Conservation (phyloP, 2,888 invertebrate genomes). For the Auanema sp. region DNA sequence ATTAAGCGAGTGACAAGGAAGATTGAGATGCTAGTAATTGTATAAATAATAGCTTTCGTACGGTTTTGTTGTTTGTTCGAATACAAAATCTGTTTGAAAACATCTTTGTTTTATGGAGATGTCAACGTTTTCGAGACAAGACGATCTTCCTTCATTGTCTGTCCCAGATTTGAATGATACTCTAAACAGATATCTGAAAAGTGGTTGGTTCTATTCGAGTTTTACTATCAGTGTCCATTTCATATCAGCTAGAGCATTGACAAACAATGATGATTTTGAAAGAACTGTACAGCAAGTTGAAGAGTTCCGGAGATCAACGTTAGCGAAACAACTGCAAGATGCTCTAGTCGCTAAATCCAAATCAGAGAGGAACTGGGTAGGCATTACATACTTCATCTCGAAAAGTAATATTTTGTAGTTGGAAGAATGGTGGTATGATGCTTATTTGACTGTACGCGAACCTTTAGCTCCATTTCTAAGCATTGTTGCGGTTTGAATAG, state of each 20-base stretch:
- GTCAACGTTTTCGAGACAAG: slow-evolving; percentile 29
- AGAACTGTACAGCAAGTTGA: slow-evolving; percentile 29
- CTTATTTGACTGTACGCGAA: slow-evolving; percentile 42
- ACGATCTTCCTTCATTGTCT: slow-evolving; percentile 35
- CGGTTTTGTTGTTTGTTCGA: slow-evolving; percentile 1
- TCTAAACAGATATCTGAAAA: slow-evolving; percentile 40
- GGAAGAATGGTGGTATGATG: slow-evolving; percentile 56
- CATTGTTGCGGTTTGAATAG: slow-evolving; percentile 25
- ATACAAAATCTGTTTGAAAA: background rate
- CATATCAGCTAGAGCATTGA: slow-evolving; percentile 31
- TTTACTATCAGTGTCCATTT: background rate
- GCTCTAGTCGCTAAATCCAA: slow-evolving; percentile 35
- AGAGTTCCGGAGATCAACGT: slow-evolving; percentile 33
- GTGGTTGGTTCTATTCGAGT: slow-evolving; percentile 28
- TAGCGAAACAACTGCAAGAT: slow-evolving; percentile 31
- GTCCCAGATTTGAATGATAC: slow-evolving; percentile 44
- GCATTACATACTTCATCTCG: slow-evolving; percentile 1
- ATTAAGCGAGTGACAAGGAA: no score
- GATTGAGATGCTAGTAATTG: no score
- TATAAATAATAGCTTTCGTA: no score
- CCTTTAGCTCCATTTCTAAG: slow-evolving; percentile 39
- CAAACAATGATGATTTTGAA: slow-evolving; percentile 25
- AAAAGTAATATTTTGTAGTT: slow-evolving; percentile 32
- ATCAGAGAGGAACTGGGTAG: slow-evolving; percentile 45
- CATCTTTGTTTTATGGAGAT: slow-evolving; percentile 4